Evolutionary conservation across 2,113 vertebrate species (phyloP), one percentile per base, ranked within the genome.

Genomic region (Ptyas mucosa): DNA sequence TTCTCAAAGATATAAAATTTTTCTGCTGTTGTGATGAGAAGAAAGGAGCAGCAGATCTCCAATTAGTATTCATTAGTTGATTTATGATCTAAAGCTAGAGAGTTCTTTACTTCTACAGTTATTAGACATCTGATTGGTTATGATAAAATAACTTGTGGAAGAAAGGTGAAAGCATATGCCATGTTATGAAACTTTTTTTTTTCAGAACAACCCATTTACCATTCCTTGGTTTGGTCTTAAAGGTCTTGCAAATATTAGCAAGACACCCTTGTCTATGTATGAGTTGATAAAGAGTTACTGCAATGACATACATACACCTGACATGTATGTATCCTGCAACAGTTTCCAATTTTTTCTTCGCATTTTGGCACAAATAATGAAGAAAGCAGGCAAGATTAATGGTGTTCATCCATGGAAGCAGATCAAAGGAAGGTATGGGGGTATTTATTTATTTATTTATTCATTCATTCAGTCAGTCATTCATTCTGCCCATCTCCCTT

Each of bases 281-380:
- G 98, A 98, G 94, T 97, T 98, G 96, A 98, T 98, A 90, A 98
- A 98, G 94, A 97, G 95, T 92, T 99, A 98, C 96, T 99, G 98
- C 96, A 94, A 90, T 26, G 96, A 97, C 54, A 96, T 97, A 89
- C 97, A 97, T 93, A 95, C 96, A 93, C 95, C 97, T 1, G 93
- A 98, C 94, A 97, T 99, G 21, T 99, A 98, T 96, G 96, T 97
- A 95, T 98, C 98, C 91, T 97, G 97, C 96, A 99, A 97, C 97
- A 99, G 99, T 96, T 99, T 99, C 94, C 98, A 98, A 90, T 98
- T 99, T 97, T 99, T 99, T 95, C 98, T 99, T 91, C 97, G 98
- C 90, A 97, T 99, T 97, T 97, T 99, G 97, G 98, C 98, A 92
- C 97, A 96, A 95, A 98, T 98, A 96, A 97, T 99, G 91, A 98